Percentiles rank a stretch among this genome's conserved stretches.
phyloP scores from a whole-genome alignment of 2,888 invertebrate species.

The Watsonalla cultraria region DNA sequence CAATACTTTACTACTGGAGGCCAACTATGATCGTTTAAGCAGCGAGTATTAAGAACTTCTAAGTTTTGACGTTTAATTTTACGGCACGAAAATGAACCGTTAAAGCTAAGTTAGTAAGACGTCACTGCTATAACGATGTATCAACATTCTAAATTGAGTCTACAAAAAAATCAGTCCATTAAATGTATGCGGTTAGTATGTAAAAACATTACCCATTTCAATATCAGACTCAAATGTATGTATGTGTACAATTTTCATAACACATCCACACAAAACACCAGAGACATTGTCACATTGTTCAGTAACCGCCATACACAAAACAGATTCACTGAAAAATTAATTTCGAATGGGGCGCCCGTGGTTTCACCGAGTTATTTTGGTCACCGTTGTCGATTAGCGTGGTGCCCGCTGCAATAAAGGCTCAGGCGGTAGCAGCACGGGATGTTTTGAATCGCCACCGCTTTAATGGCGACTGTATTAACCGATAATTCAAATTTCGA shows the following conservation, averaged over 20 bases:
- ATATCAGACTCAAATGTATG: too few species aligned
- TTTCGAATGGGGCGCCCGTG: constrained; percentile 21
- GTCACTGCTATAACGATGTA: too few species aligned
- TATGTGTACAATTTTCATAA: not conserved
- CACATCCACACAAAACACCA: not conserved
- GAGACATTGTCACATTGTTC: not conserved
- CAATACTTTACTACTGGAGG: too few species aligned
- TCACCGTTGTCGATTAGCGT: constrained; percentile 72
- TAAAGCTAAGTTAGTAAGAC: too few species aligned
- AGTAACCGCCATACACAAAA: not conserved
- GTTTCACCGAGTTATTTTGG: constrained; percentile 64
- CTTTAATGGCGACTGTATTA: constrained; percentile 69
- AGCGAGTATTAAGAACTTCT: too few species aligned
- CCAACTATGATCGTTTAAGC: too few species aligned
- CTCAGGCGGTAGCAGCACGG: constrained; percentile 58
- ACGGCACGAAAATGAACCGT: too few species aligned
- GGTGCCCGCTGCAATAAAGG: constrained; percentile 64
- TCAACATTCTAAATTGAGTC: too few species aligned
- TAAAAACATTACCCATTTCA: too few species aligned
- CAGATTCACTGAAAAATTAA: constrained; percentile 11
- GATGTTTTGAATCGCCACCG: constrained; percentile 75
- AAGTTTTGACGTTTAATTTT: too few species aligned
- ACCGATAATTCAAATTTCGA: constrained; percentile 68
- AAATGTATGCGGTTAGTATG: too few species aligned
- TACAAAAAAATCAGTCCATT: too few species aligned